Conservation (phyloP, 2,113 vertebrate species). For the Sinocyclocheilus maitianheensis region DNA sequence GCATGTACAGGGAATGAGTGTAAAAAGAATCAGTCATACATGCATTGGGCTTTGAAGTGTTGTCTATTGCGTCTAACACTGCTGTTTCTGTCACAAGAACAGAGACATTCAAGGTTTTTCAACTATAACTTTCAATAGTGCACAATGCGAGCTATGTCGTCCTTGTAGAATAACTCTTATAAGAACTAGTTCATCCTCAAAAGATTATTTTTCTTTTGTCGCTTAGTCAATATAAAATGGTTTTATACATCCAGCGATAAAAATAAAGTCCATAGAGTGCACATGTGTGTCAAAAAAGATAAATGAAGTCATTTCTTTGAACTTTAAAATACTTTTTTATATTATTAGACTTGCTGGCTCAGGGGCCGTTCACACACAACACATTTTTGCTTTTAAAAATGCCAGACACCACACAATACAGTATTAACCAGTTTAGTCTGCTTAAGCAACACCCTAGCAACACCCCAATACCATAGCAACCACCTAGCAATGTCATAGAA, state of each 20-base stretch:
- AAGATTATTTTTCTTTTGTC: slow-evolving; percentile 14
- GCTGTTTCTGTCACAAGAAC: slow-evolving; percentile 1
- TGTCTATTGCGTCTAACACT: neutral
- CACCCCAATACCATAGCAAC: no score
- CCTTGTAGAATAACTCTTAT: slow-evolving; percentile 54
- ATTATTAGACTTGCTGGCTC: neutral
- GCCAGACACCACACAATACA: no score
- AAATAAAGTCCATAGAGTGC: neutral
- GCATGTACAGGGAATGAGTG: slow-evolving; percentile 1
- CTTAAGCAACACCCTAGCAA: no score
- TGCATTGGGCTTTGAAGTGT: neutral
- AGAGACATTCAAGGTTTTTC: neutral
- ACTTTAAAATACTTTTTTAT: neutral
- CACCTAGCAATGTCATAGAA: no score
- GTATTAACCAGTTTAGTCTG: no score
- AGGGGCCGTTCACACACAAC: neutral
- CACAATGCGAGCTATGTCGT: slow-evolving; percentile 2
- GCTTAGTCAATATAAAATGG: slow-evolving; percentile 35
- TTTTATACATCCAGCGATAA: neutral
- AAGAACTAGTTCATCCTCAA: slow-evolving; percentile 49
- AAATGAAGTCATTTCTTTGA: neutral
- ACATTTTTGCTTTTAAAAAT: neutral
- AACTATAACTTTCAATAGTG: neutral
- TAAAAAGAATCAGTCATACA: neutral
- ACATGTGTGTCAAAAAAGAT: neutral